These are phyloP conservation scores for Agrotis segetum DNA, from an alignment of 2,888 invertebrate species.

Conservation along the genomic window DNA sequence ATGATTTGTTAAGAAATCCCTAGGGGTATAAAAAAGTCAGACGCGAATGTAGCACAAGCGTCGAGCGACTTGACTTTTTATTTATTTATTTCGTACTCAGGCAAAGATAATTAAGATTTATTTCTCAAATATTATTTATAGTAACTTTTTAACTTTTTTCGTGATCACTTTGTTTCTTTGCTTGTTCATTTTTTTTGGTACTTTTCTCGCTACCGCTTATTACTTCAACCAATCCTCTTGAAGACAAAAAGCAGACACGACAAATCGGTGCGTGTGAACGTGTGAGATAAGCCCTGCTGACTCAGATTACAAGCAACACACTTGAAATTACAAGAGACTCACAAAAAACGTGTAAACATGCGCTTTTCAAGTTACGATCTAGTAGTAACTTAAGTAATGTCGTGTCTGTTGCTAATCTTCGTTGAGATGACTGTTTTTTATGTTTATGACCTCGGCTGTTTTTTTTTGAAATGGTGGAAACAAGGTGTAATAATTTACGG, in stretches of 20 bases:
- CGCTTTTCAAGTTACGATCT: constrained; percentile 53
- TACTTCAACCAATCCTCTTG: constrained; percentile 42
- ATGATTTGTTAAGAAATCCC: constrained; percentile 15
- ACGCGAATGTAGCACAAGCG: constrained; percentile 8
- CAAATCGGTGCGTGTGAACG: constrained; percentile 82
- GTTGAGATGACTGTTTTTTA: constrained; percentile 22
- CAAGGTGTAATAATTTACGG: not conserved
- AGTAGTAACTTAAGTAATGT: constrained; percentile 7
- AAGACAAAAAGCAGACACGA: constrained; percentile 80
- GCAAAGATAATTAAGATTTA: too few species aligned
- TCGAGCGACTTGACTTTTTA: not conserved
- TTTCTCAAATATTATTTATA: too few species aligned
- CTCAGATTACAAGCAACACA: constrained; percentile 66
- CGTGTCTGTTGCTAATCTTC: constrained; percentile 42
- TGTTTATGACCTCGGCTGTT: not conserved
- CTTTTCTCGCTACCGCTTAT: constrained; percentile 43
- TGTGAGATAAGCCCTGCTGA: constrained; percentile 71
- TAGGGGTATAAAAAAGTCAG: not conserved
- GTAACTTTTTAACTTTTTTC: too few species aligned
- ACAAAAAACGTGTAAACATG: constrained; percentile 72
- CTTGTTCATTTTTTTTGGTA: too few species aligned
- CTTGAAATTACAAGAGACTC: constrained; percentile 66
- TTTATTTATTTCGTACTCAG: not conserved
- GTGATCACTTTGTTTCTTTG: too few species aligned
- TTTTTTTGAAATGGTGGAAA: not conserved